Evolutionary conservation across 2,888 invertebrate genomes (phyloP).

Genomic region (Cryptosula pallasiana): DNA sequence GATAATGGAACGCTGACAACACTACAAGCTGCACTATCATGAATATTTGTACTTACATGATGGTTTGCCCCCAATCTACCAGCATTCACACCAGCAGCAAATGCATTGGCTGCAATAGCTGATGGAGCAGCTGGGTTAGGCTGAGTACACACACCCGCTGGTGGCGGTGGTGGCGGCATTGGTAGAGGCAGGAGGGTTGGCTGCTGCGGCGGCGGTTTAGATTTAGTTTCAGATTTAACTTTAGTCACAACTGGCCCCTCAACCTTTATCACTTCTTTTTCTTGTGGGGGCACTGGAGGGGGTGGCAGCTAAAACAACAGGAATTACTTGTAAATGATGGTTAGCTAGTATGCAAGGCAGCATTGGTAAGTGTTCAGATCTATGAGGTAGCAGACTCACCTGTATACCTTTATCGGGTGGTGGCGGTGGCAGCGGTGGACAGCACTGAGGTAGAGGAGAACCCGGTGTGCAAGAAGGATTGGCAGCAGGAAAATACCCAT

Average conservation of each 20-base stretch:
- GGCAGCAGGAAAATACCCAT: neutral
- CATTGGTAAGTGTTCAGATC: too few species aligned
- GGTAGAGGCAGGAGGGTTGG: neutral
- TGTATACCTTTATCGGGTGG: neutral
- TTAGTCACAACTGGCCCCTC: neutral
- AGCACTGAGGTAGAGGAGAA: constrained; percentile 4
- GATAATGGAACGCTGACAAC: too few species aligned
- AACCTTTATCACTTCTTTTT: neutral
- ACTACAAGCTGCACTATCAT: neutral
- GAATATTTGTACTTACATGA: constrained; percentile 9
- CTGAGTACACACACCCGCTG: neutral
- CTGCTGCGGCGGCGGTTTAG: too few species aligned
- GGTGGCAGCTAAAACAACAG: constrained; percentile 7
- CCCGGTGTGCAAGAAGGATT: neutral
- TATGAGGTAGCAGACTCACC: too few species aligned
- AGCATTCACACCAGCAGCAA: constrained; percentile 19
- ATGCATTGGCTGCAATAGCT: constrained; percentile 19
- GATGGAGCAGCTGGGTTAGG: neutral
- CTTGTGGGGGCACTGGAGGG: constrained; percentile 1
- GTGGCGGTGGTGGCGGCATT: neutral
- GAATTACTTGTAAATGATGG: too few species aligned
- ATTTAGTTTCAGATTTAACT: neutral
- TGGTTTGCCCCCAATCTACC: constrained; percentile 2
- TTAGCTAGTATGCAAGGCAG: too few species aligned
- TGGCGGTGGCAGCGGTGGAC: neutral